phyloP scores from a whole-genome alignment of 2,888 invertebrate species.

The Platycheirus rosarum region DNA sequence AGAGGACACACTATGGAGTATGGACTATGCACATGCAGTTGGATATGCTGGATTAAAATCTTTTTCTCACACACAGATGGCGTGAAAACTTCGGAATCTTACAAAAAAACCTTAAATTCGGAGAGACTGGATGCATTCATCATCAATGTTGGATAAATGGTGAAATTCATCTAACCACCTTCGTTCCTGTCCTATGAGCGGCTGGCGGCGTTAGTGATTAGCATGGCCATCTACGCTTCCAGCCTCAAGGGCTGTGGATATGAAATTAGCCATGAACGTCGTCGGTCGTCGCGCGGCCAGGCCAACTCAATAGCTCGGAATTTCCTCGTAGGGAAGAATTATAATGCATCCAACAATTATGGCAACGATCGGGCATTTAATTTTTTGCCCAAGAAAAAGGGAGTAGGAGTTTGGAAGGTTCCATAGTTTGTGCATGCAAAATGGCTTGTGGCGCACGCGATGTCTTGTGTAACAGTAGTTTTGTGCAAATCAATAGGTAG shows the following conservation, averaged over 20 bases:
- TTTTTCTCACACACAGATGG: no score
- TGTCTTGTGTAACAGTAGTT: constrained; percentile 68
- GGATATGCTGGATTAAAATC: no score
- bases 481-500: constrained; percentile 44
- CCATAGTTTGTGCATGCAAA: constrained; percentile 31
- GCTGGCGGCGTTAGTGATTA: constrained; percentile 70
- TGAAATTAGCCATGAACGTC: constrained; percentile 60
- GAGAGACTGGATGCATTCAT: no score
- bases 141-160: not conserved
- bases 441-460: constrained; percentile 69
- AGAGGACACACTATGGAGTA: no score
- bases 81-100: no score
- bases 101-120: no score
- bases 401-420: constrained; percentile 30
- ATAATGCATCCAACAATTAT: constrained; percentile 48
- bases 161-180: not conserved
- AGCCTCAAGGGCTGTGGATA: constrained; percentile 65
- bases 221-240: constrained; percentile 67
- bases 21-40: no score
- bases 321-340: constrained; percentile 28
- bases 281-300: constrained; percentile 47
- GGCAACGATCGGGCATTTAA: constrained; percentile 58
- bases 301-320: constrained; percentile 58
- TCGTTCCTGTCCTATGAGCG: constrained; percentile 1
- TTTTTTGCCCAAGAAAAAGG: constrained; percentile 9